A percentile compares a stretch with the other conserved stretches of the same genome.
Evolutionary conservation across 2,797 vertebrate species (phyloP).

Genomic region (Chloroceryle amazona): DNA sequence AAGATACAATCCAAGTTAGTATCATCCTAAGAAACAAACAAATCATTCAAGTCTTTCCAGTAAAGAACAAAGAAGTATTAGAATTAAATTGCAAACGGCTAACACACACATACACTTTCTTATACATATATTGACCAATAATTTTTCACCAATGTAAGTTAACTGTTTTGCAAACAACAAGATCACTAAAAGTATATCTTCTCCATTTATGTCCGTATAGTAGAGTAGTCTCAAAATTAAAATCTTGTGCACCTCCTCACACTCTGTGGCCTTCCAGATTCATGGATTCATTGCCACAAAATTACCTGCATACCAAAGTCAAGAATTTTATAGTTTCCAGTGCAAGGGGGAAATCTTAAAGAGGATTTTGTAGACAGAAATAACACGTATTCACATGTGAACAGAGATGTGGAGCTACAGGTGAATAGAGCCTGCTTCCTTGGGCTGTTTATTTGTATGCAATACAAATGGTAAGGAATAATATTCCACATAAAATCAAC

Average conservation of each 20-base stretch:
- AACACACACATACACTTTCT: too few species aligned
- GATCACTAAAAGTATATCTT: neutral
- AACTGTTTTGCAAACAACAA: neutral
- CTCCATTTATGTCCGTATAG: neutral
- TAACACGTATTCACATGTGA: fast-evolving
- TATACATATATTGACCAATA: fast-evolving
- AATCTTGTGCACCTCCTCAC: neutral
- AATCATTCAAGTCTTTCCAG: neutral
- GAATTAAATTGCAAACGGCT: neutral
- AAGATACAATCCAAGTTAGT: neutral
- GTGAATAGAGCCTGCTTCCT: neutral
- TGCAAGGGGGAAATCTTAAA: neutral
- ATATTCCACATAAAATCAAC: neutral
- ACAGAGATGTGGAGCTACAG: neutral
- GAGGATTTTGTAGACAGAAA: neutral
- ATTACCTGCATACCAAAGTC: neutral
- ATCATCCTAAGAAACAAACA: neutral
- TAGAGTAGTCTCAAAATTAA: neutral
- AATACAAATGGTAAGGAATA: neutral
- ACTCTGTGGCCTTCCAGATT: neutral
- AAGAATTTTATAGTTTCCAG: neutral
- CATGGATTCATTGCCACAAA: neutral
- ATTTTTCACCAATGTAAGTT: neutral
- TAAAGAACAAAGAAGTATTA: neutral
- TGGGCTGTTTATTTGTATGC: neutral